phyloP scores from a whole-genome alignment of 2,797 vertebrate species.

The Bryconaethiops microstoma region DNA sequence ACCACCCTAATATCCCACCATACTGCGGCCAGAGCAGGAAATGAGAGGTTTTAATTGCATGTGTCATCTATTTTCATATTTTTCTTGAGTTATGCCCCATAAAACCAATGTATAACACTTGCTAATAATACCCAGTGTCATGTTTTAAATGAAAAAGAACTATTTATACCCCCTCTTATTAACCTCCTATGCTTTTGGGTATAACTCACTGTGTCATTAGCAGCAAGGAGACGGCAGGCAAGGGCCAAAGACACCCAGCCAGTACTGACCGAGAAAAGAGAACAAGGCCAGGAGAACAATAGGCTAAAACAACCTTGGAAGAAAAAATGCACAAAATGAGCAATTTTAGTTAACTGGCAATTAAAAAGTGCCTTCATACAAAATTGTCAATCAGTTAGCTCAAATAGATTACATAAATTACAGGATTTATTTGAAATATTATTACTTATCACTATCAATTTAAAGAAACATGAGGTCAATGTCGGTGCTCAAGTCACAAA shows the following conservation, averaged over 20 bases:
- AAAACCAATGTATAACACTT: slow-evolving; percentile 62
- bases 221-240: slow-evolving; percentile 9
- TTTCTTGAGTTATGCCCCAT: slow-evolving; percentile 66
- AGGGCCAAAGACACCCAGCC: neutral
- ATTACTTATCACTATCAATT: too few relatives aligned
- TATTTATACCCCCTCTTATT: slow-evolving; percentile 70
- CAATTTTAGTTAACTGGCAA: neutral
- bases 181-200: slow-evolving; percentile 66
- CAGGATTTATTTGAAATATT: neutral
- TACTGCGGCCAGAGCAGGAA: slow-evolving; percentile 56
- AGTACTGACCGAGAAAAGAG: slow-evolving; percentile 10
- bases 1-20: slow-evolving; percentile 53
- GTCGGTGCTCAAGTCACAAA: neutral
- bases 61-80: slow-evolving; percentile 67
- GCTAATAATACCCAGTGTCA: slow-evolving; percentile 68
- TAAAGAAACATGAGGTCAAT: neutral
- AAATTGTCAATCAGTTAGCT: too few relatives aligned
- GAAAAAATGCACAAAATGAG: neutral
- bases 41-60: slow-evolving; percentile 70
- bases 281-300: slow-evolving; percentile 23
- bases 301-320: neutral
- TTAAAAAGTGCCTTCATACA: neutral
- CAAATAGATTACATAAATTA: neutral
- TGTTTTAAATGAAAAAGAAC: slow-evolving; percentile 68
- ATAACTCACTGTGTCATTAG: slow-evolving; percentile 65